Percentiles rank a stretch among this genome's conserved stretches.
Evolutionary conservation across 2,888 invertebrate genomes (phyloP).

Genomic region (Prosopocoilus inquinatus): DNA sequence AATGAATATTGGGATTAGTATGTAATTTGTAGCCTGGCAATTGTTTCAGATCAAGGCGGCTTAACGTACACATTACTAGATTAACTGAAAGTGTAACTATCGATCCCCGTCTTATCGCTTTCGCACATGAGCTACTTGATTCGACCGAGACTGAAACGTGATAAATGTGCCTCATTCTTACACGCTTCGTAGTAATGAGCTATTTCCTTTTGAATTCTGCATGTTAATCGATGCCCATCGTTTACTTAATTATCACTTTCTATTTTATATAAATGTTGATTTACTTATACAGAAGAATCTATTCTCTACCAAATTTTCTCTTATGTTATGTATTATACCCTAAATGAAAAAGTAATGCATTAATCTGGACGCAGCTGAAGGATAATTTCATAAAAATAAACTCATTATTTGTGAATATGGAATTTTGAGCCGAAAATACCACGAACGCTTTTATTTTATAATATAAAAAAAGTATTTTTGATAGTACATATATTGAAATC

Average conservation of each 20-base stretch:
- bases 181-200: slow-evolving; percentile 9
- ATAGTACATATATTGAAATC: too few relatives aligned
- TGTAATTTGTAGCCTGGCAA: slow-evolving; percentile 38
- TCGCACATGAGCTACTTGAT: slow-evolving; percentile 28
- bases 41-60: slow-evolving; percentile 35
- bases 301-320: too few relatives aligned
- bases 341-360: too few relatives aligned
- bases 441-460: too few relatives aligned
- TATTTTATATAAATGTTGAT: neutral
- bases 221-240: neutral
- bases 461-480: too few relatives aligned
- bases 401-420: too few relatives aligned
- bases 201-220: slow-evolving; percentile 4
- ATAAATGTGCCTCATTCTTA: slow-evolving; percentile 14
- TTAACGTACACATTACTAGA: slow-evolving; percentile 37
- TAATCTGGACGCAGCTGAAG: too few relatives aligned
- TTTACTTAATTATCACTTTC: slow-evolving; percentile 1
- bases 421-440: too few relatives aligned
- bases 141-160: slow-evolving; percentile 6
- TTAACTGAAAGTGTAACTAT: slow-evolving; percentile 41
- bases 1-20: slow-evolving; percentile 25
- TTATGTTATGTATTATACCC: too few relatives aligned
- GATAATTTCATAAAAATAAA: too few relatives aligned
- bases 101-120: slow-evolving; percentile 36
- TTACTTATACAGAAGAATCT: too few relatives aligned